phyloP scores from a whole-genome alignment of 2,888 invertebrate genomes.

The Lumbricus terrestris region DNA sequence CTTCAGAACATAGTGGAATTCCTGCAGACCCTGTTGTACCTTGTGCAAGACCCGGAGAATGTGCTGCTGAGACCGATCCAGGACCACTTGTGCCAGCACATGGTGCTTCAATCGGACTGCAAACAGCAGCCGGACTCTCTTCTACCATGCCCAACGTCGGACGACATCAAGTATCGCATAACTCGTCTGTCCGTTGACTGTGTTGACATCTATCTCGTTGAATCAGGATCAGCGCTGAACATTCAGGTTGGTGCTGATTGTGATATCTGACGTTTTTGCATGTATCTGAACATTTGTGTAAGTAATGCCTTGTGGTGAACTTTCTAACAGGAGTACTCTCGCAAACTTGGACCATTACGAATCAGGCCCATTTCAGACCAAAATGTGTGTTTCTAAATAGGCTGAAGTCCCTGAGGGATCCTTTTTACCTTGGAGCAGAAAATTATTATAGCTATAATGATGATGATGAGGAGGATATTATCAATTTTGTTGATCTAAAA shows the following conservation, averaged over 20 bases:
- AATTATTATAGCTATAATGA: too few relatives aligned
- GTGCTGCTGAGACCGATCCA: slow-evolving; percentile 79
- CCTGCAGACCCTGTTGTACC: slow-evolving; percentile 81
- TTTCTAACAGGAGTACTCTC: too few relatives aligned
- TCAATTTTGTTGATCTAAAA: too few relatives aligned
- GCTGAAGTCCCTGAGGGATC: too few relatives aligned
- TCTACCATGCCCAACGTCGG: slow-evolving; percentile 74
- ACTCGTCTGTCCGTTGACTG: slow-evolving; percentile 65
- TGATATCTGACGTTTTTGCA: not conserved
- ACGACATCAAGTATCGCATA: slow-evolving; percentile 90
- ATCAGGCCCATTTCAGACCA: too few relatives aligned
- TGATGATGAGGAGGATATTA: too few relatives aligned
- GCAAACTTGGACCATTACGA: too few relatives aligned
- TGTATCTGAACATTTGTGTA: not conserved
- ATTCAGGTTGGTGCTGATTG: slow-evolving; percentile 69
- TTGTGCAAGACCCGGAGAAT: slow-evolving; percentile 86
- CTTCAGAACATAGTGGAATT: slow-evolving; percentile 78
- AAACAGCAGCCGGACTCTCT: slow-evolving; percentile 50
- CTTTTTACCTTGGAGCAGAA: too few relatives aligned
- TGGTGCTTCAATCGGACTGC: slow-evolving; percentile 68
- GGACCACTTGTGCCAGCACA: slow-evolving; percentile 62
- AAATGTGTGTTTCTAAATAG: too few relatives aligned
- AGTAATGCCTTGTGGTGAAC: too few relatives aligned
- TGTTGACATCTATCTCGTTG: slow-evolving; percentile 84
- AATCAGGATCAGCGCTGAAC: slow-evolving; percentile 81